Evolutionary conservation across 2,113 vertebrate species (phyloP).

Genomic region (Fulmarus glacialis): DNA sequence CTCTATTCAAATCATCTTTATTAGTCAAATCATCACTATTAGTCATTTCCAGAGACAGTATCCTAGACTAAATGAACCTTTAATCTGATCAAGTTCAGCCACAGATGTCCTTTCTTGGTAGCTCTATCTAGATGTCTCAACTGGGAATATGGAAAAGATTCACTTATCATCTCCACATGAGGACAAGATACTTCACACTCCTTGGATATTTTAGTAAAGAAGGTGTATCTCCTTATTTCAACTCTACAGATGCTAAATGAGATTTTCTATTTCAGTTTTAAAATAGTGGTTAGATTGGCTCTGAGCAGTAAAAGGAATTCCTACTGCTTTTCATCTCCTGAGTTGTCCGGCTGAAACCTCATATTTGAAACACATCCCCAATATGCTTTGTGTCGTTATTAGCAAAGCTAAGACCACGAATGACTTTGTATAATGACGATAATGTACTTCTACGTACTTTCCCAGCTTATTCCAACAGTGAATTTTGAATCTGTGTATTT

Average conservation of each 20-base stretch:
- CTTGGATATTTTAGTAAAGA: not conserved
- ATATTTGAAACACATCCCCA: not conserved
- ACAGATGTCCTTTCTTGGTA: not conserved
- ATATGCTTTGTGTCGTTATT: not conserved
- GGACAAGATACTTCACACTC: not conserved
- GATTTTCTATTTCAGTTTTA: not conserved
- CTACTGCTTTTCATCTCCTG: not conserved
- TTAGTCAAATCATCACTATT: not conserved
- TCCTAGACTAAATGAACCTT: not conserved
- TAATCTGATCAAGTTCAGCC: not conserved
- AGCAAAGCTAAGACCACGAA: not conserved
- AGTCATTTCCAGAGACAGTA: not conserved
- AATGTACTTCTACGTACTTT: not conserved
- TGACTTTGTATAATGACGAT: not conserved
- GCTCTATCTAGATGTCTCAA: not conserved
- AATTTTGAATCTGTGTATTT: not conserved
- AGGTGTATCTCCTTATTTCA: not conserved
- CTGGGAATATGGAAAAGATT: not conserved
- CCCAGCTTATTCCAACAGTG: not conserved
- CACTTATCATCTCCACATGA: not conserved
- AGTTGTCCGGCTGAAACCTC: not conserved
- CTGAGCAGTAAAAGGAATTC: not conserved
- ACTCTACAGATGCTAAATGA: not conserved
- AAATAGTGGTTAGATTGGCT: not conserved
- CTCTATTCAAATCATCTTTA: not conserved